Percentiles rank a stretch among this genome's conserved stretches.
These are phyloP conservation scores for Himantopus leucocephalus DNA, from an alignment of 2,113 vertebrate genomes.

Conservation along the genomic window DNA sequence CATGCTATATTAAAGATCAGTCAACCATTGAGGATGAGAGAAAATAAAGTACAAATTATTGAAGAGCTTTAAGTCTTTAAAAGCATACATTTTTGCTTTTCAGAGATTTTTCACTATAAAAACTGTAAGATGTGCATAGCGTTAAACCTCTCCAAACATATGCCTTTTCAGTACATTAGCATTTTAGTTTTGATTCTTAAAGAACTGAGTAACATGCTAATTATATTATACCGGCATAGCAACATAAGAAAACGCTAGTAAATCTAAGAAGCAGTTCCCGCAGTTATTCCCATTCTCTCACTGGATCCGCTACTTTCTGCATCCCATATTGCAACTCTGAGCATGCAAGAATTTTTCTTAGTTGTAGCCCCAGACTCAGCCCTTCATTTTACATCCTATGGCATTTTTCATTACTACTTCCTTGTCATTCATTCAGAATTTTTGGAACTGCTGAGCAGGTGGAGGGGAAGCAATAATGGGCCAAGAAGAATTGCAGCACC, in stretches of 20 bases:
- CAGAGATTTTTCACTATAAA: neutral
- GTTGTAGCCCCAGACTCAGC: neutral
- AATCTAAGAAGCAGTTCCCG: neutral
- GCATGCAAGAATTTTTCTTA: neutral
- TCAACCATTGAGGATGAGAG: neutral
- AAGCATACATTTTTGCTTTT: neutral
- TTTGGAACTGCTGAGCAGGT: neutral
- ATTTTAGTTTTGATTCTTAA: conserved; percentile 11
- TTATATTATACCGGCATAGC: neutral
- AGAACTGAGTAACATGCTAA: neutral
- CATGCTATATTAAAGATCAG: conserved; percentile 52
- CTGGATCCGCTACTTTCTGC: neutral
- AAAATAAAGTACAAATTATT: conserved; percentile 2
- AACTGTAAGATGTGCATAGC: neutral
- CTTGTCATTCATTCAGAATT: neutral
- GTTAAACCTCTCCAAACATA: neutral
- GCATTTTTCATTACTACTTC: neutral
- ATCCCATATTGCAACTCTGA: neutral
- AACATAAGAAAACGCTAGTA: neutral
- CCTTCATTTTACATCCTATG: neutral
- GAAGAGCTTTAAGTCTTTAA: neutral
- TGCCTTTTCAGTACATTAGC: neutral
- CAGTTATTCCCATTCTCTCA: neutral
- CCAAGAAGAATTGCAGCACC: neutral
- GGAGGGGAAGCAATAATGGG: neutral